Evolutionary conservation across 2,797 vertebrate genomes (phyloP).

Genomic region (Clamator glandarius): DNA sequence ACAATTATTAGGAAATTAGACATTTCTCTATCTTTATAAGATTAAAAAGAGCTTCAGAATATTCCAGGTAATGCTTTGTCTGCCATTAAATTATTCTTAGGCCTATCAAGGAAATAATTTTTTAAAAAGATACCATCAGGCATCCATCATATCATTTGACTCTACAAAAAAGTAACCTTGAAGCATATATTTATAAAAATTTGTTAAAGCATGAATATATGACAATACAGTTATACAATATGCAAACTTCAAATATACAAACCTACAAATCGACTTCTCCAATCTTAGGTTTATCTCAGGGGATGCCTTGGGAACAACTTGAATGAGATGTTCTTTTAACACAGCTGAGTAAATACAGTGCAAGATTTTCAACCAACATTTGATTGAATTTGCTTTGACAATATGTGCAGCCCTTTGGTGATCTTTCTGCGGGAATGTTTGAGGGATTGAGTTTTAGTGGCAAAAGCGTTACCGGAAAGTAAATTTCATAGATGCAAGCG

Average conservation of each 20-base stretch:
- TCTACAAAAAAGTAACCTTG: not conserved
- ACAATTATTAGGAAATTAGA: not conserved
- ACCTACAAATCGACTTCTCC: not conserved
- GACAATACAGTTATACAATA: not conserved
- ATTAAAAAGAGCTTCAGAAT: not conserved
- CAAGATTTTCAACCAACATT: slow-evolving; percentile 7
- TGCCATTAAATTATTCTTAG: not conserved
- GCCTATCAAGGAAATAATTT: not conserved
- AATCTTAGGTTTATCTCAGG: not conserved
- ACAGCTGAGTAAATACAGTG: slow-evolving; percentile 25
- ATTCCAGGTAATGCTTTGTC: not conserved
- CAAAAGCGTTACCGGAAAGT: slow-evolving; percentile 7
- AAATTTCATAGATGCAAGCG: slow-evolving; percentile 38
- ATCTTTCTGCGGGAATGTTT: slow-evolving; percentile 20
- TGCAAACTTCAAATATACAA: not conserved
- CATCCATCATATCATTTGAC: not conserved
- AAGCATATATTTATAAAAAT: not conserved
- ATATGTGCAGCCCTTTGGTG: not conserved
- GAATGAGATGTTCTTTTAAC: slow-evolving; percentile 33
- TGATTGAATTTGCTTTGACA: slow-evolving; percentile 46
- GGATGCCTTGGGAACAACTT: not conserved
- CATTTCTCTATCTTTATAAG: not conserved
- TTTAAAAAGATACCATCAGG: not conserved
- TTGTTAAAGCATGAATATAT: not conserved
- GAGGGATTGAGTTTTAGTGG: slow-evolving; percentile 36